Percentiles rank a stretch among this genome's conserved stretches.
Evolutionary conservation across 2,113 vertebrate genomes (phyloP).

Genomic region (Recurvirostra avosetta): DNA sequence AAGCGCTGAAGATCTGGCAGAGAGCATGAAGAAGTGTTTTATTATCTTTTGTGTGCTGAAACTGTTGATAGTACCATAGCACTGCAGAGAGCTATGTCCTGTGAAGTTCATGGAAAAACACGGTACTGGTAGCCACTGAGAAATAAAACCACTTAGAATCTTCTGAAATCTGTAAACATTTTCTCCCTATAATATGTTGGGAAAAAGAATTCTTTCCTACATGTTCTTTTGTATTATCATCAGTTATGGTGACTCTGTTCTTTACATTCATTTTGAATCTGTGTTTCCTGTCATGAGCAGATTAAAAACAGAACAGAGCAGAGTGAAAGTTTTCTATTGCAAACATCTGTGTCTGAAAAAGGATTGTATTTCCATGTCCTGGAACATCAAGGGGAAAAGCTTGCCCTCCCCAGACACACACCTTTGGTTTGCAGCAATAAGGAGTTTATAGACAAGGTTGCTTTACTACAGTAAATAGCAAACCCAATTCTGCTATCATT

Average conservation of each 20-base stretch:
- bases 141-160: constrained; percentile 18
- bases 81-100: not conserved
- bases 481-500: constrained; percentile 25
- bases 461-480: constrained; percentile 46
- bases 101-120: not conserved
- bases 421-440: constrained; percentile 54
- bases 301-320: constrained; percentile 66
- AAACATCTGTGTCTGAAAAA: constrained; percentile 68
- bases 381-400: constrained; percentile 67
- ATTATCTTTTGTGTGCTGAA: not conserved
- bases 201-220: constrained; percentile 45
- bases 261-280: constrained; percentile 71
- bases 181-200: not conserved
- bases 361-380: constrained; percentile 66
- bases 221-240: constrained; percentile 69
- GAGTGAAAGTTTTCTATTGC: constrained; percentile 73
- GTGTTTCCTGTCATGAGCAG: constrained; percentile 68
- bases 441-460: constrained; percentile 41
- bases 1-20: not conserved
- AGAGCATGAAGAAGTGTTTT: not conserved
- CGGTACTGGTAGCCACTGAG: not conserved
- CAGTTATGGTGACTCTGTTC: constrained; percentile 59
- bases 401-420: constrained; percentile 56
- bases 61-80: not conserved
- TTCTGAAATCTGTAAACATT: constrained; percentile 36